Evolutionary conservation across 2,113 vertebrate species (phyloP), one percentile per base, ranked within the genome.

Genomic region (Psilopsiagon aurifrons): DNA sequence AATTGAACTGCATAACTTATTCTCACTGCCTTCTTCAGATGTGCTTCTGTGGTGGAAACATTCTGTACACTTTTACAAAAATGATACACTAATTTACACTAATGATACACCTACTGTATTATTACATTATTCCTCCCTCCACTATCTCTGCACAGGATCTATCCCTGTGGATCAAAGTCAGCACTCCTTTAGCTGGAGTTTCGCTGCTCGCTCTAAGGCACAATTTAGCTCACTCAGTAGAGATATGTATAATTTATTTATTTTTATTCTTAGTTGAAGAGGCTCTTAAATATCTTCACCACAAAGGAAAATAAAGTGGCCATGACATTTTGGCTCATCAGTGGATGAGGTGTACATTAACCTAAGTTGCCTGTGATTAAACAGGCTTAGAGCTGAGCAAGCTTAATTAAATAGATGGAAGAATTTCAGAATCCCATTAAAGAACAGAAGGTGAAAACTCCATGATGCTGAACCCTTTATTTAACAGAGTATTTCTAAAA

Each of bases 281-380:
- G 39, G 35, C n/a, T 52, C 29, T 79, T 66, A 83, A 73, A 39
- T 41, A 31, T 4, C 62, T 86, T 77, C 15, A 70, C 73, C 83
- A 83, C 57, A 88, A 52, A 80, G 52, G 43, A 85, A 75, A 88
- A 83, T 33, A n/a, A 95, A 92, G 64, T 62, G 59, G 88, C 85
- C 75, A 17, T 37, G 76, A 86, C 88, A 77, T 83, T 23, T 19
- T 66, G 90, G 57, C 41, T 94, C 18, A 4, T 57, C 63, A 57
- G 52, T 5, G 4, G 79, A 15, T 44, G 70, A 88, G 71, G 44
- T 31, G 49, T 60, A 41, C 62, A 22, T 79, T 28, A 67, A 47
- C 67, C 78, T 60, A 15, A 85, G 68, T 29, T 60, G 55, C 74
- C 69, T 70, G 64, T 19, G 37, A 94, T 74, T 59, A 77, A 88